Base-by-base conservation (phyloP, 2,113 vertebrate species). In the Hydropotes inermis region DNA sequence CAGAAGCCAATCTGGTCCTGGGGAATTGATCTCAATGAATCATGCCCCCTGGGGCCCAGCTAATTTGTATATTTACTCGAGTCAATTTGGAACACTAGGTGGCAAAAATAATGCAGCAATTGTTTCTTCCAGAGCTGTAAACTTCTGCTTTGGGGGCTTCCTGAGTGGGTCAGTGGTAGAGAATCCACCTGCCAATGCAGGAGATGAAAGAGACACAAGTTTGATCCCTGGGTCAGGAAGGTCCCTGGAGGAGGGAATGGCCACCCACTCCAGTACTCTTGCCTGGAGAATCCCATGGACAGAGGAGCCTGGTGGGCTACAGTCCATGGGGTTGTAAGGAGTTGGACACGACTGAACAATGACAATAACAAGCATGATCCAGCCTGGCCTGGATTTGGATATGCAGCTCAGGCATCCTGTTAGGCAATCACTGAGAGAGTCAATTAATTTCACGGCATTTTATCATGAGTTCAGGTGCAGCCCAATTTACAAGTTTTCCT, bases 401-500 rank as follows among this genome's bases (percentile, higher is more conserved):
- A 23, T n/a, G 92, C 87, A 94, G 91, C 87, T 89, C 97, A 95
- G 94, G 30, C 79, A 83, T 2, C 0, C 50, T 96, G 84, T 95
- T 98, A 91, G 57, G 89, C 93, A 95, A 50, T 96, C 57, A 1
- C 90, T 57, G 96, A 94, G 97, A 95, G 50, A 98, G 95, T 94
- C 96, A 97, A 97, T 98, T 98, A 98, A 97, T 98, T 97, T 96
- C 97, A 97, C 95, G 92, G 87, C 89, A 94, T 95, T 98, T 98
- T 97, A 98, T 98, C 98, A 98, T 79, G 96, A 98, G 87, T 97
- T 94, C 93, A 6, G 95, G 78, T 92, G 95, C 91, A 98, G 92
- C 95, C 98, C 98, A 97, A 97, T 98, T 98, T 98, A 98, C 97
- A 98, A 98, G 97, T 97, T 98, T 98, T 95, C 89, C 98, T 98